A percentile compares a stretch with the other conserved stretches of the same genome.
These are phyloP conservation scores for Pachydiplax longipennis DNA, from an alignment of 2,888 invertebrate species.

Conservation along the genomic window DNA sequence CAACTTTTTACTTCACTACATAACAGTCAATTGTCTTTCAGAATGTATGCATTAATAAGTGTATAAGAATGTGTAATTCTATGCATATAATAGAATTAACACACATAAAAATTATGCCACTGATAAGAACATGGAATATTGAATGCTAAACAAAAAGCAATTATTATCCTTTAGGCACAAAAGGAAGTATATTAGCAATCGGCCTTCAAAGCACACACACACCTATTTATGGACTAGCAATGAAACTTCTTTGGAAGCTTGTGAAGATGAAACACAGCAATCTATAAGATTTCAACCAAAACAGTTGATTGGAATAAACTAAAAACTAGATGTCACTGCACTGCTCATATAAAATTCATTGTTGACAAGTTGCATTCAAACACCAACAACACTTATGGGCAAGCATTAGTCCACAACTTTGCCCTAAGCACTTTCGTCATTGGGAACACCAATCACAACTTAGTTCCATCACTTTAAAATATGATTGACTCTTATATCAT, in stretches of 20 bases:
- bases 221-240: constrained; percentile 40
- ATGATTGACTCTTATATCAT: constrained; percentile 27
- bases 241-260: constrained; percentile 42
- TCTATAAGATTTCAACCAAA: constrained; percentile 29
- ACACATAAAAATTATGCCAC: constrained; percentile 36
- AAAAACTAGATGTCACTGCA: constrained; percentile 45
- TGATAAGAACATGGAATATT: constrained; percentile 45
- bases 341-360: constrained; percentile 35
- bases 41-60: constrained; percentile 38
- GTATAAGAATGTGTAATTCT: constrained; percentile 44
- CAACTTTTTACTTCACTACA: constrained; percentile 40
- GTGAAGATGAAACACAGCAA: constrained; percentile 45
- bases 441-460: constrained; percentile 13
- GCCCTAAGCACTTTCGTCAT: not conserved
- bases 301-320: constrained; percentile 31
- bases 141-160: constrained; percentile 40
- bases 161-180: constrained; percentile 42
- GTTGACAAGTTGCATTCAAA: constrained; percentile 38
- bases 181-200: constrained; percentile 39
- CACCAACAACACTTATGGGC: constrained; percentile 37
- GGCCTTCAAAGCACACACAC: constrained; percentile 9
- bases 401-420: constrained; percentile 33
- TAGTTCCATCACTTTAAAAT: constrained; percentile 36
- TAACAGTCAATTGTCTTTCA: constrained; percentile 44
- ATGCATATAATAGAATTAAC: constrained; percentile 39